A percentile compares a stretch with the other conserved stretches of the same genome.
Evolutionary conservation across 2,888 invertebrate genomes (phyloP).

Genomic region (Syrphus vitripennis): DNA sequence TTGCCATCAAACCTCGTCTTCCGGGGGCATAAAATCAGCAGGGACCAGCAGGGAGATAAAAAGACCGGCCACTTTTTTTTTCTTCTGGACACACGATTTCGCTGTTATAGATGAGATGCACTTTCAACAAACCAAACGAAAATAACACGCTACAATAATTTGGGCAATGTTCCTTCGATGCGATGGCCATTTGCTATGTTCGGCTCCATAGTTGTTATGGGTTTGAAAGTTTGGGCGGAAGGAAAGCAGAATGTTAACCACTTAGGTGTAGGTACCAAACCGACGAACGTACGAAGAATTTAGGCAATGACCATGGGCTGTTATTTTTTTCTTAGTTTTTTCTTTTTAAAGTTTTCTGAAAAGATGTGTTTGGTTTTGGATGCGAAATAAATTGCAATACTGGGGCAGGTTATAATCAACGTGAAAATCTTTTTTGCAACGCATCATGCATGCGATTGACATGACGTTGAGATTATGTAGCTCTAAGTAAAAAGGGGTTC

Average conservation of each 20-base stretch:
- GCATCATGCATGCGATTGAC: constrained; percentile 6
- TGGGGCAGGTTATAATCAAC: constrained; percentile 34
- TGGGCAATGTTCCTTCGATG: constrained; percentile 36
- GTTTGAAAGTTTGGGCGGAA: constrained; percentile 13
- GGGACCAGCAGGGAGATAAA: neutral
- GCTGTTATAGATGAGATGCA: constrained; percentile 70
- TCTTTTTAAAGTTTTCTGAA: neutral
- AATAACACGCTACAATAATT: constrained; percentile 50
- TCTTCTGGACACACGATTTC: constrained; percentile 59
- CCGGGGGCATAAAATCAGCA: neutral
- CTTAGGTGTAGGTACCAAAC: neutral
- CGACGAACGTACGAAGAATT: neutral
- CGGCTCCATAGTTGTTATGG: neutral
- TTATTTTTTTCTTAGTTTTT: neutral
- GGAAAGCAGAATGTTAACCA: neutral
- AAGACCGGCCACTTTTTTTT: constrained; percentile 21
- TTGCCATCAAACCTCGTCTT: constrained; percentile 25
- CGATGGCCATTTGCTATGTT: neutral
- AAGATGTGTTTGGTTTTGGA: neutral
- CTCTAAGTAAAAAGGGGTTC: neutral
- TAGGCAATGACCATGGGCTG: neutral
- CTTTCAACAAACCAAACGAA: constrained; percentile 57
- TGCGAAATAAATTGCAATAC: constrained; percentile 33
- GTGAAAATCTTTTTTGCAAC: constrained; percentile 23
- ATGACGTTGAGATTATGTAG: neutral